Percentiles rank a stretch among this genome's conserved stretches.
Evolutionary conservation across 2,888 invertebrate species (phyloP).

Genomic region (Synergus laeviventris): DNA sequence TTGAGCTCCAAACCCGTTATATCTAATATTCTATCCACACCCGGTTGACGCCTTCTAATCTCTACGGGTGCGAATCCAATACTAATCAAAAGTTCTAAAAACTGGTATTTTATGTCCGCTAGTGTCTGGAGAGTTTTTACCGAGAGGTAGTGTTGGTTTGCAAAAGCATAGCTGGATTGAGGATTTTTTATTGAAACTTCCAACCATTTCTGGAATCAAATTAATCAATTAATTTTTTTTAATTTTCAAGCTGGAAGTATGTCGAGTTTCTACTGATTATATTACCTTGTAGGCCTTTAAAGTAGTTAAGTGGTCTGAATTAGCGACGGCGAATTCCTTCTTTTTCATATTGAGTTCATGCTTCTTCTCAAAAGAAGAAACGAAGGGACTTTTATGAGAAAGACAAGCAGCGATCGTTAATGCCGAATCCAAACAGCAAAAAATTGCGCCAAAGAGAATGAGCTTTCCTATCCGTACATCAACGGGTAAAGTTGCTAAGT

Average conservation of each 20-base stretch:
- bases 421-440: conserved; percentile 94
- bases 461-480: conserved; percentile 89
- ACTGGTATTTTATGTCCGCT: conserved; percentile 90
- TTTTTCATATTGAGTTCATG: conserved; percentile 84
- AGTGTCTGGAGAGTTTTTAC: conserved; percentile 89
- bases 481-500: conserved; percentile 92
- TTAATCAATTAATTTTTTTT: conserved; percentile 83
- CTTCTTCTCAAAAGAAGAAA: conserved; percentile 85
- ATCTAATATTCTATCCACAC: conserved; percentile 81
- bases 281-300: conserved; percentile 89
- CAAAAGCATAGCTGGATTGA: conserved; percentile 86
- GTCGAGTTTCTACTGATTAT: too few species aligned
- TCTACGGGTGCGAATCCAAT: conserved; percentile 88
- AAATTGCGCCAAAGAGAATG: conserved; percentile 93
- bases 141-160: conserved; percentile 90
- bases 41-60: conserved; percentile 78
- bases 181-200: conserved; percentile 81
- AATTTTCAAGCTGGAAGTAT: conserved; percentile 80
- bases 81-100: conserved; percentile 84
- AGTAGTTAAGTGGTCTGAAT: conserved; percentile 93
- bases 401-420: conserved; percentile 92
- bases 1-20: conserved; percentile 85
- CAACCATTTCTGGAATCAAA: conserved; percentile 84
- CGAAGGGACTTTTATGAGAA: conserved; percentile 88
- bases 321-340: conserved; percentile 85